Evolutionary conservation across 2,797 vertebrate species (phyloP).

Genomic region (Philypnodon macrostomus): DNA sequence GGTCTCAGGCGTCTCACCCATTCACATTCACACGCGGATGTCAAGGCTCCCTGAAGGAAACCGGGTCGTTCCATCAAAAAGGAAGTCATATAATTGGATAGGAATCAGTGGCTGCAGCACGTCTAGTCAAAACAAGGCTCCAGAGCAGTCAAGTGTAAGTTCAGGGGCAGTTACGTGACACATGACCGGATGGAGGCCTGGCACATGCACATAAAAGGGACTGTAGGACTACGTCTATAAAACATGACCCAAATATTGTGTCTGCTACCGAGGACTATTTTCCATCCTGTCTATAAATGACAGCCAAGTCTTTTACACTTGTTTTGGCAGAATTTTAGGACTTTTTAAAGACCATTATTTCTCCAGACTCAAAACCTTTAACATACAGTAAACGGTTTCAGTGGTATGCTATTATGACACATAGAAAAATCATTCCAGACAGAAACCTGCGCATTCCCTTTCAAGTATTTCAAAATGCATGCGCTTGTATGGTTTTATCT

Average conservation of each 20-base stretch:
- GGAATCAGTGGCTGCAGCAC: slow-evolving; percentile 54
- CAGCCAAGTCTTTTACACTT: slow-evolving; percentile 37
- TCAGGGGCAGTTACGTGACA: slow-evolving; percentile 44
- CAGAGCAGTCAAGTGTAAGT: slow-evolving; percentile 43
- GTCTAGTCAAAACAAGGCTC: slow-evolving; percentile 69
- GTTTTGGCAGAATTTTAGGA: slow-evolving; percentile 43
- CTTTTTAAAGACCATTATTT: slow-evolving; percentile 49
- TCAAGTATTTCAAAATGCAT: too few species aligned
- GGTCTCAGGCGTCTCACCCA: slow-evolving; percentile 52
- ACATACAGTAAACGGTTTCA: slow-evolving; percentile 31
- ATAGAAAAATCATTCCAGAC: slow-evolving; percentile 24
- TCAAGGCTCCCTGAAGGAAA: slow-evolving; percentile 66
- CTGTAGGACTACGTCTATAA: too few species aligned
- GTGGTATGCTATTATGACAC: slow-evolving; percentile 23
- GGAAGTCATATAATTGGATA: slow-evolving; percentile 58
- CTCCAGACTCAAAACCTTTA: slow-evolving; percentile 26
- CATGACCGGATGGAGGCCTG: slow-evolving; percentile 56
- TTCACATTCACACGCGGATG: slow-evolving; percentile 64
- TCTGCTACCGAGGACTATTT: slow-evolving; percentile 48
- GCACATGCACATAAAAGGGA: slow-evolving; percentile 49
- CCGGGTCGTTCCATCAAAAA: slow-evolving; percentile 56
- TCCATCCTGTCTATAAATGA: slow-evolving; percentile 56
- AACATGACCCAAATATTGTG: slow-evolving; percentile 71
- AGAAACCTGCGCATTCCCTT: too few species aligned
- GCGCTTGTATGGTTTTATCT: too few species aligned